Evolutionary conservation across 2,797 vertebrate genomes (phyloP), one percentile per base, ranked within the genome.

Genomic region (Chanos chanos): DNA sequence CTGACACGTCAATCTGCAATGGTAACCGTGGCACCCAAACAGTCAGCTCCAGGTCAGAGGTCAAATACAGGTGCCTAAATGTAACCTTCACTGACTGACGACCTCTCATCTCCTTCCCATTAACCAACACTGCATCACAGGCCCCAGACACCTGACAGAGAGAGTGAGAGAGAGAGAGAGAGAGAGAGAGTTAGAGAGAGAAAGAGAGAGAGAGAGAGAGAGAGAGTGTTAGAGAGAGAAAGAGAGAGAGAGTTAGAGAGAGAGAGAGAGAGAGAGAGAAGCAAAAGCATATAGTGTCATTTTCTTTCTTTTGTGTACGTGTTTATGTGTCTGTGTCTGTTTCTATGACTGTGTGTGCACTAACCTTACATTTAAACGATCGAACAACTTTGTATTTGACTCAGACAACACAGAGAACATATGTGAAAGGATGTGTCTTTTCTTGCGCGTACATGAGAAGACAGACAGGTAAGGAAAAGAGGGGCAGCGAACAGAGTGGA

Each of bases 81-180:
- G 94, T 93, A 45, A 98, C 93, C 0, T 89, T 76, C 4, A 94
- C 81, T n/a, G 87, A 92, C 83, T 93, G 92, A 39, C 82, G 91
- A 36, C 96, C 94, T 6, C 91, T 92, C 93, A 95, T 96, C 71
- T 99, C 95, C 78, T 94, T 96, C 31, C 96, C 96, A 0, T 97
- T 98, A 66, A 96, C 94, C 40, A 95, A 86, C 52, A 98, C 87
- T 67, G 91, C 86, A 58, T 95, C 90, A 7, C 96, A 98, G 57
- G 74, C 86, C 5, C 87, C 79, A 12, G 94, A 94, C 43, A 98
- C 93, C 94, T 97, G 63, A 37, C 7, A 24, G 40, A 37, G 34
- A 16, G 12, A 63, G 7, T 21, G 8, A 21, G n/a, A 45, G 12
- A 39, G 34, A 27, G 16, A 27, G 8, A 34, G 21, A 51, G 52